A percentile compares a stretch with the other conserved stretches of the same genome.
Conservation (phyloP, 2,797 vertebrate species). For the Notoglanidium macrostoma region DNA sequence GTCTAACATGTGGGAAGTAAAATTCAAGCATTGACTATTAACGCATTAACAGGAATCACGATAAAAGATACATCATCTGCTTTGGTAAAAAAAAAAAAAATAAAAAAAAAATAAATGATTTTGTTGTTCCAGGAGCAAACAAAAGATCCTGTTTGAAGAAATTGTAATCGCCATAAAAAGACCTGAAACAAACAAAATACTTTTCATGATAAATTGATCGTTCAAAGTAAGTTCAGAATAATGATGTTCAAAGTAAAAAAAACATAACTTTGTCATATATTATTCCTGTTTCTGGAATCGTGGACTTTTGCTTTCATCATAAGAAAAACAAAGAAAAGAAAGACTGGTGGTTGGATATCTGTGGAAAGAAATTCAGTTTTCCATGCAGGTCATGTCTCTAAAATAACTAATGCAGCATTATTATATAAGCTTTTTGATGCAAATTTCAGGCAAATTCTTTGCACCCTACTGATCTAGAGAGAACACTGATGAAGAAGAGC, state of each 20-base stretch:
- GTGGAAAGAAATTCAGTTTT: not conserved
- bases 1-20: not conserved
- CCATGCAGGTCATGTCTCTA: not conserved
- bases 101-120: not conserved
- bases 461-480: not conserved
- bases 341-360: not conserved
- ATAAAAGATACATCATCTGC: not conserved
- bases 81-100: not conserved
- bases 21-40: not conserved
- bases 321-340: not conserved
- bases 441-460: not conserved
- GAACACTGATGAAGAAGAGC: conserved; percentile 28
- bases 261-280: not conserved
- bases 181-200: not conserved
- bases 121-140: not conserved
- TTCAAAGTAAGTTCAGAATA: not conserved
- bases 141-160: not conserved
- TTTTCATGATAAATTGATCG: not conserved
- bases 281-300: too few relatives aligned
- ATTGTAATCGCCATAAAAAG: not conserved
- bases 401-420: not conserved
- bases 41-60: not conserved
- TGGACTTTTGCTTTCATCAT: not conserved
- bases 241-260: not conserved
- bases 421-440: conserved; percentile 14